Percentiles rank a stretch among this genome's conserved stretches.
Conservation (phyloP, 2,113 vertebrate genomes). For the Hydrochoerus hydrochaeris region DNA sequence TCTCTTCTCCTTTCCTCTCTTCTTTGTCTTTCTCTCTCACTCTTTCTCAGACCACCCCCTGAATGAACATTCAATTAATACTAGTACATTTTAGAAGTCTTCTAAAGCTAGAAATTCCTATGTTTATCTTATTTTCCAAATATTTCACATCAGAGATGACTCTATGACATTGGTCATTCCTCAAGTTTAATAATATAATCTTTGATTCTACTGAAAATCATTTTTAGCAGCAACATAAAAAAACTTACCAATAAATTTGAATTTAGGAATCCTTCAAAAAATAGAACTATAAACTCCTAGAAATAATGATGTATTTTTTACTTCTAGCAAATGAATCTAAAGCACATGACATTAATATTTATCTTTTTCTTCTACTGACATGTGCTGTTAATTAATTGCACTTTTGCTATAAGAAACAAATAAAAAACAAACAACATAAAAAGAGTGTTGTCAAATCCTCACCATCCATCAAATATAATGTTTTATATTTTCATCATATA, state of each 20-base stretch:
- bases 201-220: constrained; percentile 38
- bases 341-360: constrained; percentile 46
- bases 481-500: constrained; percentile 66
- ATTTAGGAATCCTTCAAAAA: constrained; percentile 41
- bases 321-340: constrained; percentile 14
- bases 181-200: neutral
- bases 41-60: no score
- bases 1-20: neutral
- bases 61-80: neutral
- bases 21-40: neutral
- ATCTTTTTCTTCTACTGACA: constrained; percentile 64
- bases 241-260: constrained; percentile 48
- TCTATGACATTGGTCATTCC: neutral
- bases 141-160: neutral
- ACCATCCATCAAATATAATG: constrained; percentile 76
- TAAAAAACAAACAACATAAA: constrained; percentile 80
- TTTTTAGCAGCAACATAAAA: constrained; percentile 20
- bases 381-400: constrained; percentile 81
- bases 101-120: neutral
- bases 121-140: constrained; percentile 2
- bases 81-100: neutral
- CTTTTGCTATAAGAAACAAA: constrained; percentile 76
- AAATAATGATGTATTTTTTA: constrained; percentile 58
- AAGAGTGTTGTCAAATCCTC: constrained; percentile 72
- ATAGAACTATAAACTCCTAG: constrained; percentile 49